Conservation (phyloP, 2,888 invertebrate genomes). For the Cheilosia pagana region DNA sequence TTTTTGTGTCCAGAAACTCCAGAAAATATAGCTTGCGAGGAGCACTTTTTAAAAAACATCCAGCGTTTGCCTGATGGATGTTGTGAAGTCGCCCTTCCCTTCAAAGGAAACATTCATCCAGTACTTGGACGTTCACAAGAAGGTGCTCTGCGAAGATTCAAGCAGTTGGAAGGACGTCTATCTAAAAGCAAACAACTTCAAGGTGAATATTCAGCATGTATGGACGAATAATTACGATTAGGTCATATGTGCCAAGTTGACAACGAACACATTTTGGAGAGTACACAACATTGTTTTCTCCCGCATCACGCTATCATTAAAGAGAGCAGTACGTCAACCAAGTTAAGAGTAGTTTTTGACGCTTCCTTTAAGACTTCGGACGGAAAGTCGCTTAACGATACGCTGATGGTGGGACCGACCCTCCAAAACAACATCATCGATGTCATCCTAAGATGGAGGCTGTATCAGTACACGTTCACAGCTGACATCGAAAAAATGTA, state of each 20-base stretch:
- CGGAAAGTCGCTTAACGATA: constrained; percentile 73
- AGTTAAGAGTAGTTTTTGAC: constrained; percentile 53
- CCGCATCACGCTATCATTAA: constrained; percentile 28
- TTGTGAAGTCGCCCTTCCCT: constrained; percentile 31
- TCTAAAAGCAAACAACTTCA: neutral
- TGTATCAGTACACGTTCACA: neutral
- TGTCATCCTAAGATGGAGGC: constrained; percentile 19
- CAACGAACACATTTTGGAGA: neutral
- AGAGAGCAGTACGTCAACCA: constrained; percentile 40
- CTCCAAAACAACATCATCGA: constrained; percentile 1
- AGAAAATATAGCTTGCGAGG: constrained; percentile 28
- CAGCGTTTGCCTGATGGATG: neutral
- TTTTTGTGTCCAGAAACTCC: neutral
- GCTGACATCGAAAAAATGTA: neutral
- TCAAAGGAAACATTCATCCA: constrained; percentile 32
- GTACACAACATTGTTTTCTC: neutral
- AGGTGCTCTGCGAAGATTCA: constrained; percentile 13
- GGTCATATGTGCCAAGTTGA: constrained; percentile 32
- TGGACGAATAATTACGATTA: constrained; percentile 10
- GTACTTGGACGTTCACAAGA: constrained; percentile 29
- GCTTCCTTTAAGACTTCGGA: constrained; percentile 45
- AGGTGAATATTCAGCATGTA: constrained; percentile 1
- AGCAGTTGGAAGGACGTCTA: constrained; percentile 11
- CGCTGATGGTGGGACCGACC: constrained; percentile 52
- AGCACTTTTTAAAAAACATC: constrained; percentile 14